phyloP scores from a whole-genome alignment of 2,113 vertebrate genomes.

The Istiophorus platypterus region DNA sequence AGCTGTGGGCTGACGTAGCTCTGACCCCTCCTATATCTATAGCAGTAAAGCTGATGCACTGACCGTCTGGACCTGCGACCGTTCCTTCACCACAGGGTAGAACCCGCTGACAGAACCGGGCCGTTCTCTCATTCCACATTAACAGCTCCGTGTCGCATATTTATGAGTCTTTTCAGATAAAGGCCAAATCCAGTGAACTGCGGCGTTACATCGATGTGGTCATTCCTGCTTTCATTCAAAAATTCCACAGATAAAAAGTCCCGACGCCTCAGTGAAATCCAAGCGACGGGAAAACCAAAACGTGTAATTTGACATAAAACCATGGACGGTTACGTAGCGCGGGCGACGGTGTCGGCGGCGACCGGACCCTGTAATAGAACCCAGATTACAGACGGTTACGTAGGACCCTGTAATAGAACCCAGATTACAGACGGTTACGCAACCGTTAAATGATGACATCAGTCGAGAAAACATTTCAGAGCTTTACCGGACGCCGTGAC shows the following conservation, averaged over 20 bases:
- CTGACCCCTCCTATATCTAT: too few relatives aligned
- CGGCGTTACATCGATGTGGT: not conserved
- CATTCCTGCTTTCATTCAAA: not conserved
- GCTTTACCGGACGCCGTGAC: slow-evolving; percentile 46
- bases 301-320: slow-evolving; percentile 29
- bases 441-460: slow-evolving; percentile 60
- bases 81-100: too few relatives aligned
- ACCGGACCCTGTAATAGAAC: slow-evolving; percentile 38
- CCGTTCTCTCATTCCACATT: not conserved
- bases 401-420: too few relatives aligned
- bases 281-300: slow-evolving; percentile 26
- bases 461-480: slow-evolving; percentile 50
- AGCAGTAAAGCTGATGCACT: too few relatives aligned
- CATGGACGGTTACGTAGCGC: slow-evolving; percentile 27
- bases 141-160: not conserved
- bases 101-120: not conserved
- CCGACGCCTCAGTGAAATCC: slow-evolving; percentile 27
- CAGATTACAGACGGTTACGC: slow-evolving; percentile 19
- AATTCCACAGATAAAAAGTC: slow-evolving; percentile 37
- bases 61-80: too few relatives aligned
- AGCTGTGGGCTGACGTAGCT: too few relatives aligned
- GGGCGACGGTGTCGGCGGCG: slow-evolving; percentile 28
- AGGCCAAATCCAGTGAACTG: not conserved
- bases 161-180: not conserved
- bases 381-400: slow-evolving; percentile 20